These are phyloP conservation scores for Chrosomus eos DNA, from an alignment of 2,797 vertebrate species.

Conservation along the genomic window DNA sequence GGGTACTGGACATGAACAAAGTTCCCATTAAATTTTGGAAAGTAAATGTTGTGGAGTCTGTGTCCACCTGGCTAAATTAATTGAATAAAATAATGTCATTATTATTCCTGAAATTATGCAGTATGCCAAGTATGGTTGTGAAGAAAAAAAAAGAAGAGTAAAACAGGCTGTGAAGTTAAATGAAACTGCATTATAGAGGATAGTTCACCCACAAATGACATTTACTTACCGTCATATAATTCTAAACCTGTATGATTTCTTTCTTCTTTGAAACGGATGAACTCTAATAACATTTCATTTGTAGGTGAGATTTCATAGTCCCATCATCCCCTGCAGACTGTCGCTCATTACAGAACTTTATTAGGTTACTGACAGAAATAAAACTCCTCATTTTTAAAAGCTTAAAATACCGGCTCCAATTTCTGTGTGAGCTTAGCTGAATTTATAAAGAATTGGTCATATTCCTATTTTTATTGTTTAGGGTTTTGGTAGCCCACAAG, in stretches of 20 bases:
- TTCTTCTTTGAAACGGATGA: constrained; percentile 1
- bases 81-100: background rate
- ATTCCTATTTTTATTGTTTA: background rate
- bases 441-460: background rate
- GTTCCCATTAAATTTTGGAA: background rate
- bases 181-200: background rate
- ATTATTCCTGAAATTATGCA: background rate
- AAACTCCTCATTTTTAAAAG: constrained; percentile 12
- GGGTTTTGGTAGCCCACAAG: background rate
- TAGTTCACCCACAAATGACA: background rate
- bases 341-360: background rate
- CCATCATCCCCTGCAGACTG: constrained; percentile 4
- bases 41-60: background rate
- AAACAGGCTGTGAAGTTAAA: background rate
- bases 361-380: constrained; percentile 21
- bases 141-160: background rate
- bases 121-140: constrained; percentile 3
- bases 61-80: background rate
- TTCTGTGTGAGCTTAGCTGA: background rate
- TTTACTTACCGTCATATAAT: background rate
- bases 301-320: background rate
- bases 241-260: background rate
- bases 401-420: background rate
- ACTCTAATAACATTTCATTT: background rate
- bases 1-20: background rate